Evolutionary conservation across 2,797 vertebrate species (phyloP), one percentile per base, ranked within the genome.

Genomic region (Hephaestus fuliginosus): DNA sequence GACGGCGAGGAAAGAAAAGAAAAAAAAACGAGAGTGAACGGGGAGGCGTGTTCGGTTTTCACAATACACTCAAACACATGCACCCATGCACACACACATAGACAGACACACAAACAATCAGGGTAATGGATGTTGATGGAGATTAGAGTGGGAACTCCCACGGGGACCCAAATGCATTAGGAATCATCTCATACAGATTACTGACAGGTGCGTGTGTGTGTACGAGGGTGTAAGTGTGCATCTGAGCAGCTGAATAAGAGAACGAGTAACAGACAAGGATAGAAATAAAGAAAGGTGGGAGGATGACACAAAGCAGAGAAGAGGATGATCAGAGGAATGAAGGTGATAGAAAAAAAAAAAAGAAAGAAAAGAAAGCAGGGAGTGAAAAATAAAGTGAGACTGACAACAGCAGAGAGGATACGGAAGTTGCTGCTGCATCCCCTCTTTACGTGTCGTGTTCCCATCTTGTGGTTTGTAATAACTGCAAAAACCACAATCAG

Each of bases 181-280:
- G 90, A 92, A 94, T 95, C 93, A 94, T 93, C 89, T 92, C 89
- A 91, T 90, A 92, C 90, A 91, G 91, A 93, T 93, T 92, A 93
- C 92, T 91, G 93, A 91, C 90, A 91, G 91, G 91, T 94, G 89
- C 86, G 87, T 91, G 71, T 74, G 60, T 72, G 83, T 80, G 60
- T 87, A 82, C 62, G 70, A 41, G 73, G 70, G 73, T 18, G 43
- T 71, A 51, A 39, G 71, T 72, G 78, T 78, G 81, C 70, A 79
- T 74, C 83, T 56, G 81, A 74, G 89, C 83, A 65, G 70, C 86
- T 89, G 89, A 90, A 91, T 89, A 87, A 90, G 90, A 90, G 87
- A 87, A 81, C 71, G 85, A 91, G 80, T 78, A 92, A 88, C 75
- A 77, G 86, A 77, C 83, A 76, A 81, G 83, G 84, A 89, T 70